phyloP scores from a whole-genome alignment of 2,888 invertebrate genomes.

The Nomada lathburiana region DNA sequence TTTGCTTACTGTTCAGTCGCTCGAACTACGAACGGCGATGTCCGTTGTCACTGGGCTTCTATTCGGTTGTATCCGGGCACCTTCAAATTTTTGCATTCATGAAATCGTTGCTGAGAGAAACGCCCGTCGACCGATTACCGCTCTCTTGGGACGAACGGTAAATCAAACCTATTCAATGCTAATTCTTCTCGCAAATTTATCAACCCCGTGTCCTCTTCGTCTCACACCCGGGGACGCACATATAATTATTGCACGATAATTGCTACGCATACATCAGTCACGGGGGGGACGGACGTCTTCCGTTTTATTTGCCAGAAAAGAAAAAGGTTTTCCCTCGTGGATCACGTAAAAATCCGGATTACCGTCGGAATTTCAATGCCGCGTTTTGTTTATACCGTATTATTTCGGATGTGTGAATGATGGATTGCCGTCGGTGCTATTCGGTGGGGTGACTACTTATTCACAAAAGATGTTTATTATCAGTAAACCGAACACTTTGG shows the following conservation, averaged over 20 bases:
- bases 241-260: too few species aligned
- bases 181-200: too few species aligned
- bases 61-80: not conserved
- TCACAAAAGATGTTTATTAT: conserved; percentile 73
- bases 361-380: conserved; percentile 20
- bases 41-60: not conserved
- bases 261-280: too few species aligned
- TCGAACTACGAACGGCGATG: not conserved
- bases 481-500: conserved; percentile 68
- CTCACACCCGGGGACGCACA: too few species aligned
- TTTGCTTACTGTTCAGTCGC: not conserved
- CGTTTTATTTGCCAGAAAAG: not conserved
- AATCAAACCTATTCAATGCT: too few species aligned
- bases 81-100: not conserved
- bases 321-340: not conserved
- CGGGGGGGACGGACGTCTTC: not conserved
- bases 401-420: conserved; percentile 37
- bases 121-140: too few species aligned
- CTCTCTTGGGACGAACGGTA: too few species aligned
- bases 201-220: too few species aligned
- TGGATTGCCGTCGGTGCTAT: conserved; percentile 12
- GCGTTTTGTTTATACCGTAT: conserved; percentile 28
- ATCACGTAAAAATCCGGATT: not conserved
- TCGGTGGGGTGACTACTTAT: conserved; percentile 26
- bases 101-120: not conserved